Conservation (phyloP, 1,140 invertebrate genomes). For the Drosophila sulfurigaster region DNA sequence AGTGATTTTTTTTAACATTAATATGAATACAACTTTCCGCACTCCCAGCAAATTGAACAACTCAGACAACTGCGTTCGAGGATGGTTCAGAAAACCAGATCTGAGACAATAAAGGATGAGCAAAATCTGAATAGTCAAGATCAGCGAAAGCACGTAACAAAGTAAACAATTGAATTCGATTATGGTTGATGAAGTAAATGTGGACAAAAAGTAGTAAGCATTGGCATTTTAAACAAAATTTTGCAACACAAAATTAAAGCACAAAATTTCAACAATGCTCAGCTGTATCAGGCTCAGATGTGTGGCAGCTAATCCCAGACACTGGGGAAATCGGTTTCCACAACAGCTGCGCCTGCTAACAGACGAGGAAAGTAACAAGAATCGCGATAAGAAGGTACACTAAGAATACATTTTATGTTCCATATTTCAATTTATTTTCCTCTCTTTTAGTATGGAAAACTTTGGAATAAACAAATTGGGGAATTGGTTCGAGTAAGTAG, state of each 20-base stretch:
- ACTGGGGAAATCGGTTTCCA: neutral
- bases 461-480: constrained; percentile 31
- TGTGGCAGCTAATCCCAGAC: neutral
- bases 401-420: neutral
- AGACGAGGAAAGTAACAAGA: constrained; percentile 3
- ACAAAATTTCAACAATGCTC: constrained; percentile 17
- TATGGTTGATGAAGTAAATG: neutral
- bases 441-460: neutral
- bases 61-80: neutral
- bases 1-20: too few relatives aligned
- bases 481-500: constrained; percentile 25
- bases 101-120: neutral
- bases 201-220: constrained; percentile 9
- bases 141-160: neutral
- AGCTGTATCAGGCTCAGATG: constrained; percentile 9
- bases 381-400: constrained; percentile 1
- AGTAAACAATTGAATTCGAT: constrained; percentile 5
- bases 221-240: neutral
- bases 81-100: neutral
- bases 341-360: constrained; percentile 18
- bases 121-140: neutral
- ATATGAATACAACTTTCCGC: too few relatives aligned
- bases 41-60: constrained; percentile 2
- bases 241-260: constrained; percentile 2
- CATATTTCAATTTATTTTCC: too few relatives aligned